phyloP scores from a whole-genome alignment of 2,888 invertebrate species.

The Clitarchus hookeri region DNA sequence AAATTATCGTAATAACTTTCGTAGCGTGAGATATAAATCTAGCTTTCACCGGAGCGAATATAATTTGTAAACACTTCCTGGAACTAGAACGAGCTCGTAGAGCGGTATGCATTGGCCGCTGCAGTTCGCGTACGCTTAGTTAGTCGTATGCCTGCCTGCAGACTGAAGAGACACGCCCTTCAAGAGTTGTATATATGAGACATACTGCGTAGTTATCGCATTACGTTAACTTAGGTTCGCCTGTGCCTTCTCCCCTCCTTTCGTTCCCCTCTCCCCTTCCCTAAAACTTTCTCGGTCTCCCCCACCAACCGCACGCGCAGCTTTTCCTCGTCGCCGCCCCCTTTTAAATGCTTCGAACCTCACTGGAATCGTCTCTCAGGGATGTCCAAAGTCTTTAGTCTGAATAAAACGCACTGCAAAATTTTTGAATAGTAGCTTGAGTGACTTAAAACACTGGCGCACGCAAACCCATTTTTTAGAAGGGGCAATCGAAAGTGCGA shows the following conservation, averaged over 20 bases:
- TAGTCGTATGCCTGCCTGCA: not conserved
- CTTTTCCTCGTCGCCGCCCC: not conserved
- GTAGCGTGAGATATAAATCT: not conserved
- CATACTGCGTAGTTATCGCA: not conserved
- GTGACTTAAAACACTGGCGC: too few species aligned
- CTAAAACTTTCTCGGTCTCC: too few species aligned
- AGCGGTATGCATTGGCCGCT: slow-evolving; percentile 2
- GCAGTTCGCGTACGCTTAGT: not conserved
- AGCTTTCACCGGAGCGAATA: not conserved
- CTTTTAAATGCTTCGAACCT: not conserved
- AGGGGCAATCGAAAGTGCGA: too few species aligned
- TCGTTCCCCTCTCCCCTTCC: not conserved
- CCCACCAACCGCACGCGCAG: not conserved
- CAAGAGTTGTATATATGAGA: not conserved
- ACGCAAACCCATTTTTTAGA: too few species aligned
- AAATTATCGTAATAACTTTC: not conserved
- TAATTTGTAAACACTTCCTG: not conserved
- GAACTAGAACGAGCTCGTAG: not conserved
- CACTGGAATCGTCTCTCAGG: not conserved
- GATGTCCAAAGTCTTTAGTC: not conserved
- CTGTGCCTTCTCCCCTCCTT: not conserved
- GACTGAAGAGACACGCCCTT: not conserved
- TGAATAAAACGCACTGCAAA: too few species aligned
- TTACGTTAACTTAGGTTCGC: not conserved
- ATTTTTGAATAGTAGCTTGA: too few species aligned